These are phyloP conservation scores for Cariama cristata DNA, from an alignment of 2,113 vertebrate species.

Conservation along the genomic window DNA sequence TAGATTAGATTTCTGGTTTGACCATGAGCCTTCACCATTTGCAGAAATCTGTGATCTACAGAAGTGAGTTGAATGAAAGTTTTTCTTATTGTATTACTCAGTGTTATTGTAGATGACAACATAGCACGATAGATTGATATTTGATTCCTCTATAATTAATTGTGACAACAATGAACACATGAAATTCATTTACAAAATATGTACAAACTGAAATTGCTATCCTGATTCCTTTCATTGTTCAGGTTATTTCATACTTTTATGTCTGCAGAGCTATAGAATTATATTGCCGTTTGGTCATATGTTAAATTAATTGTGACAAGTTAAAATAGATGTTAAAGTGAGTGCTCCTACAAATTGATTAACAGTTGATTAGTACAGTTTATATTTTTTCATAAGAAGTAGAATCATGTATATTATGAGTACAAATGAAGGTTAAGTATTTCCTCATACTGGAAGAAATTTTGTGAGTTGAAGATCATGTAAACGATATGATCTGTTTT, in stretches of 20 bases:
- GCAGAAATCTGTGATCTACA: background rate
- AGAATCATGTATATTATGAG: background rate
- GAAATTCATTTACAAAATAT: slow-evolving; percentile 42
- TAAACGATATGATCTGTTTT: background rate
- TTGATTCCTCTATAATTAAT: slow-evolving; percentile 66
- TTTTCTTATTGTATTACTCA: background rate
- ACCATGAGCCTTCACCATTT: background rate
- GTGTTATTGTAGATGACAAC: background rate
- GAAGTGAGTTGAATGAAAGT: background rate
- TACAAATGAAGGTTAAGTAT: background rate
- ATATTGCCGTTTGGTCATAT: background rate
- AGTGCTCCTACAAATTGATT: background rate
- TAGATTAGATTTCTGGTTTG: background rate
- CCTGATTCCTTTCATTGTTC: background rate
- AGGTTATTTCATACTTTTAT: background rate
- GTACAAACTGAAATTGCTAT: slow-evolving; percentile 47
- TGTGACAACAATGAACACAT: slow-evolving; percentile 53
- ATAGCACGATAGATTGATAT: slow-evolving; percentile 2
- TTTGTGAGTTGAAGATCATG: background rate
- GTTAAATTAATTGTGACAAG: slow-evolving; percentile 11
- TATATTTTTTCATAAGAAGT: background rate
- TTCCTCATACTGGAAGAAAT: background rate
- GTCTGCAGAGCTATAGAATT: background rate
- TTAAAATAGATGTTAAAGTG: slow-evolving; percentile 4
- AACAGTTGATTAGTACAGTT: background rate